These are phyloP conservation scores for Podarcis lilfordi DNA, from an alignment of 2,797 vertebrate genomes.

Conservation along the genomic window DNA sequence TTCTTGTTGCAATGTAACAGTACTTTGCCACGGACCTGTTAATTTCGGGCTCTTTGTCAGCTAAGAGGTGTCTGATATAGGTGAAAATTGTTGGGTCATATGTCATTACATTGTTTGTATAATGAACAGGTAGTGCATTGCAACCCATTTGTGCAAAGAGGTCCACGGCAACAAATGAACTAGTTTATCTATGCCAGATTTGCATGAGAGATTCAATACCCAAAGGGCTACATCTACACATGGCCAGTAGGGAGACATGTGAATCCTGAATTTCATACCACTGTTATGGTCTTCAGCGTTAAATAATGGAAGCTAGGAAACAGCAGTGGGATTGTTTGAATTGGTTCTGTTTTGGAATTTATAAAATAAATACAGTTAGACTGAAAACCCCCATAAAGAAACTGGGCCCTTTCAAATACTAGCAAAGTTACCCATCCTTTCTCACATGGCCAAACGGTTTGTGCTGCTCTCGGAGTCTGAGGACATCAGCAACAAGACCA, in stretches of 20 bases:
- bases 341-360: not conserved
- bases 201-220: not conserved
- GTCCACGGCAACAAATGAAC: not conserved
- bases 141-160: not conserved
- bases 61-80: too few species aligned
- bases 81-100: not conserved
- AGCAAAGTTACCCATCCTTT: not conserved
- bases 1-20: too few species aligned
- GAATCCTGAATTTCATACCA: slow-evolving; percentile 30
- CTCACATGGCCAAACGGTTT: accelerated
- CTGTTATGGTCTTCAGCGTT: not conserved
- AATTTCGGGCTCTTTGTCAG: too few species aligned
- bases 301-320: not conserved
- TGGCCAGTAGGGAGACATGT: not conserved
- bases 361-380: not conserved
- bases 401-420: not conserved
- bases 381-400: not conserved
- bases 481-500: not conserved
- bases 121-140: not conserved
- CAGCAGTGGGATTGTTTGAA: not conserved
- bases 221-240: not conserved
- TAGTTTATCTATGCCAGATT: not conserved
- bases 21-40: too few species aligned
- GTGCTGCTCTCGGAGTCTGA: not conserved
- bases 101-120: not conserved